Evolutionary conservation across 2,888 invertebrate species (phyloP).

Genomic region (Schizaphis graminum): DNA sequence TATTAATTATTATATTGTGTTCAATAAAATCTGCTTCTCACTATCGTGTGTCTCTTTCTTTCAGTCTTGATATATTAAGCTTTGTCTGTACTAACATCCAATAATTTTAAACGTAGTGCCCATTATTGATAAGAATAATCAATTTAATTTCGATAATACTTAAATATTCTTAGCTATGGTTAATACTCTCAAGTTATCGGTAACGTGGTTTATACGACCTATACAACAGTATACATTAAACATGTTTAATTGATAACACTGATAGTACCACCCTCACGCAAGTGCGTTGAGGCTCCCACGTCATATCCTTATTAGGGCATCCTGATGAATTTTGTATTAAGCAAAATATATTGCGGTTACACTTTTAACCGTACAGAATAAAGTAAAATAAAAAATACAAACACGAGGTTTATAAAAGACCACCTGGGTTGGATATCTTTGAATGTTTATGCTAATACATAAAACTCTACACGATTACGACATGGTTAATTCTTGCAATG

Average conservation of each 20-base stretch:
- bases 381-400: constrained; percentile 25
- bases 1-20: not conserved
- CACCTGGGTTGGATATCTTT: constrained; percentile 51
- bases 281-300: constrained; percentile 32
- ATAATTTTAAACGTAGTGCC: not conserved
- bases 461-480: constrained; percentile 57
- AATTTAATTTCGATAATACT: not conserved
- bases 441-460: constrained; percentile 49
- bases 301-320: constrained; percentile 45
- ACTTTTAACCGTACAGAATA: constrained; percentile 6
- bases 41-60: not conserved
- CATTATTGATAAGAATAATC: constrained; percentile 4
- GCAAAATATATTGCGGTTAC: not conserved
- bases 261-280: constrained; percentile 23
- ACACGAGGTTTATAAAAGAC: constrained; percentile 36
- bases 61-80: not conserved
- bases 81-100: not conserved
- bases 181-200: not conserved
- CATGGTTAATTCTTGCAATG: constrained; percentile 54
- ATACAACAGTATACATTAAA: not conserved
- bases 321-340: not conserved
- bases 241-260: constrained; percentile 15
- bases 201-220: not conserved
- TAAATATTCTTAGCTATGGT: not conserved
- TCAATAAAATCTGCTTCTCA: not conserved